phyloP scores from a whole-genome alignment of 2,113 vertebrate species.

The Microtus richardsoni region DNA sequence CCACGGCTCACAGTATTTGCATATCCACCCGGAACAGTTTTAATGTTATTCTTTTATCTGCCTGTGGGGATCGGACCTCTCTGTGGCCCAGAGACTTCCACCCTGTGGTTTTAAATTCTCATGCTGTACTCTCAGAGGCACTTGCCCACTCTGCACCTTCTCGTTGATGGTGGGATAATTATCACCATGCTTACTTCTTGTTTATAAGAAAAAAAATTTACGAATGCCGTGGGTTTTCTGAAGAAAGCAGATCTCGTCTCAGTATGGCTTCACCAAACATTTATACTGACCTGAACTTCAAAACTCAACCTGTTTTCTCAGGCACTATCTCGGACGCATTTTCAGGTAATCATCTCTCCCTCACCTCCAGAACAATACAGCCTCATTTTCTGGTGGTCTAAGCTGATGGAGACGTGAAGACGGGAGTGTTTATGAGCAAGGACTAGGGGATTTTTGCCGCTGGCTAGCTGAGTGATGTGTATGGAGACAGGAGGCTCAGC shows the following conservation, averaged over 20 bases:
- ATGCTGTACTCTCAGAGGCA: background rate
- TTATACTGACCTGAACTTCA: slow-evolving; percentile 64
- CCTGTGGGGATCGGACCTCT: background rate
- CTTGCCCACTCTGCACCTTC: background rate
- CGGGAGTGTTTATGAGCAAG: background rate
- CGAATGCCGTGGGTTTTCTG: background rate
- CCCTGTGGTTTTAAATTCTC: background rate
- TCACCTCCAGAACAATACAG: background rate
- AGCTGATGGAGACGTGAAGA: background rate
- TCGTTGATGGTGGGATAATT: background rate
- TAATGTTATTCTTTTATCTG: background rate
- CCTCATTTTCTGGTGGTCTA: background rate
- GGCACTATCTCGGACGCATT: background rate
- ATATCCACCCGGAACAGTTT: rapidly evolving
- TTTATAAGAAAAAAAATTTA: background rate
- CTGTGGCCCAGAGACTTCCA: background rate
- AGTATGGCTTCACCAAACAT: slow-evolving; percentile 66
- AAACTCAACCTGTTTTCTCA: background rate
- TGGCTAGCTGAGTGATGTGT: background rate
- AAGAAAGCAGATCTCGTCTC: background rate
- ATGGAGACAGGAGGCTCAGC: background rate
- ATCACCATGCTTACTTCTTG: background rate
- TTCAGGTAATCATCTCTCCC: slow-evolving; percentile 54
- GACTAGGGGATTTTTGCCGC: background rate
- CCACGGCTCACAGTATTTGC: background rate